Base-by-base conservation (phyloP, 2,113 vertebrate species). In the Capreolus pygargus region DNA sequence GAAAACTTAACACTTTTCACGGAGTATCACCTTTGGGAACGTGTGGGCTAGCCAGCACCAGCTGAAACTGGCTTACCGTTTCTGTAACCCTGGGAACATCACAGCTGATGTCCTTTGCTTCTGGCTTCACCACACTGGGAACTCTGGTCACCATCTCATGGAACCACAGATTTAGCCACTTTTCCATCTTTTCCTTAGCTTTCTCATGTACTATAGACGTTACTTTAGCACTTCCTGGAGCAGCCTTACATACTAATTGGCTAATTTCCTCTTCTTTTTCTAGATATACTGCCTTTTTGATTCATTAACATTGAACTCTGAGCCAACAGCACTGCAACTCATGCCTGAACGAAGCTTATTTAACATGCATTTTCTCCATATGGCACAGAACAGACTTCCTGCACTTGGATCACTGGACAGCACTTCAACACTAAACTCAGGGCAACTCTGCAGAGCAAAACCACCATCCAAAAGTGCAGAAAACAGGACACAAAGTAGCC, bases 1-100 rank as follows among this genome's bases (percentile, higher is more conserved):
- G 1, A 21, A 91, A 83, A 36, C 93, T 96, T 94, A 92, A 89
- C 39, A 55, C 83, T 88, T 96, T 96, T 92, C 83, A 95, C 3
- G 2, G 36, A 27, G 4, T 76, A 50, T 84, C 64, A 64, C 30
- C 61, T 94, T 93, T n/a, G 91, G 67, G 96, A 96, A 94, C 10
- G 4, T 36, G 55, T 28, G 23, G 92, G 39, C n/a, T 36, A 92
- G 70, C 33, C 36, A 64, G 86, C 12, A 94, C 28, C 33, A 94
- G 50, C 39, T 60, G 55, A 78, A 47, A 88, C 6, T 64, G 25
- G 33, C 50, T 95, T 92, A 78, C 74, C 58, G 50, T 76, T 88
- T 93, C 84, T 21, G 25, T 85, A 91, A 84, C 6, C 8, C 50
- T 50, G 5, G 27, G 47, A 94, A 91, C 9, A 36, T 3, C 27